phyloP scores from a whole-genome alignment of 2,113 vertebrate genomes.

The Lethenteron reissneri region DNA sequence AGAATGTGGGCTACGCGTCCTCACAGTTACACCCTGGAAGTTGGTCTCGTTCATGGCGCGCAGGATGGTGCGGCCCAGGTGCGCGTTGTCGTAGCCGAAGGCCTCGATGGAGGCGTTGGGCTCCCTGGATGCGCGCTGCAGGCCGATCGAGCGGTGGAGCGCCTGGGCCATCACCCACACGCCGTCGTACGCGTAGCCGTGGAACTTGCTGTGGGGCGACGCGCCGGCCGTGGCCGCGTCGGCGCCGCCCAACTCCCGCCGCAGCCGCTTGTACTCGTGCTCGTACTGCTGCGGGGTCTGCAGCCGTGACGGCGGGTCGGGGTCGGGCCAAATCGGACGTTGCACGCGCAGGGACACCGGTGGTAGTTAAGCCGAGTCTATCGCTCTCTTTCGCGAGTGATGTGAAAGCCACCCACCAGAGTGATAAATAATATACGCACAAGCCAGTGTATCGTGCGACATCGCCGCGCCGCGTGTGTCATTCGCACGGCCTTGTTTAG shows the following conservation, averaged over 20 bases:
- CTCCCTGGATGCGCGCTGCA: constrained; percentile 48
- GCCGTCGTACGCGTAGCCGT: constrained; percentile 90
- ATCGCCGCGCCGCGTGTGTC: no score
- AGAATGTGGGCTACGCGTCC: constrained; percentile 11
- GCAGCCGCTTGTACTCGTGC: constrained; percentile 65
- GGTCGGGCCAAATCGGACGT: no score
- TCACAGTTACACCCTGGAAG: constrained; percentile 92
- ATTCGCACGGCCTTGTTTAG: no score
- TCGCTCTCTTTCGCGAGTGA: no score
- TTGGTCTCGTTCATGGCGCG: constrained; percentile 97
- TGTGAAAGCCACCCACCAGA: no score
- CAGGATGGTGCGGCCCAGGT: constrained; percentile 74
- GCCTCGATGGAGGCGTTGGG: constrained; percentile 45
- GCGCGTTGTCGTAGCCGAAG: constrained; percentile 73
- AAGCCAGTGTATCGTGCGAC: no score
- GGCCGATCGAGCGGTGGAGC: constrained; percentile 62
- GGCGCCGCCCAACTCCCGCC: constrained; percentile 11
- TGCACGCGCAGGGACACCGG: no score
- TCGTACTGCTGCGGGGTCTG: constrained; percentile 93
- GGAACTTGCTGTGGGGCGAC: constrained; percentile 73
- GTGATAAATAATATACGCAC: no score
- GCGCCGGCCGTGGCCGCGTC: constrained; percentile 19
- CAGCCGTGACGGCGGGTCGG: not conserved
- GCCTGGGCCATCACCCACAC: constrained; percentile 98
- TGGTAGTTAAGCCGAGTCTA: no score